phyloP scores from a whole-genome alignment of 2,888 invertebrate genomes.

The Drosophila atripex region DNA sequence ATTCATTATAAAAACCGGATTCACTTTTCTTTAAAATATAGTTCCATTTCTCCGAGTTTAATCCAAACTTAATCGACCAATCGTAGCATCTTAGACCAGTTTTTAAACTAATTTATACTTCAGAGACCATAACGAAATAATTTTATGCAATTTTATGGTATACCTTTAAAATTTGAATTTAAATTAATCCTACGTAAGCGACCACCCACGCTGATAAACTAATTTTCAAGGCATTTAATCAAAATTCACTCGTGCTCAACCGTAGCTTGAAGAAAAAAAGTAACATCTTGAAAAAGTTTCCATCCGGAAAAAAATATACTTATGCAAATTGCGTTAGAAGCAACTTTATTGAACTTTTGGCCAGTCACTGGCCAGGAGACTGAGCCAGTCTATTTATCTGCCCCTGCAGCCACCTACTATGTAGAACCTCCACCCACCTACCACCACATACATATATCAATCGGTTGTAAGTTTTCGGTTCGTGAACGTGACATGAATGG shows the following conservation, averaged over 20 bases:
- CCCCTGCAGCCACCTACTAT: slow-evolving; percentile 7
- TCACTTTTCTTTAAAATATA: too few species aligned
- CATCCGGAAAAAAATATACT: slow-evolving; percentile 18
- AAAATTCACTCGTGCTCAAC: slow-evolving; percentile 27
- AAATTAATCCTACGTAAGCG: slow-evolving; percentile 1
- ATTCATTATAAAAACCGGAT: neutral
- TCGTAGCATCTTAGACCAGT: neutral
- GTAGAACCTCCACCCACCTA: slow-evolving; percentile 41
- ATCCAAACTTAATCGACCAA: neutral
- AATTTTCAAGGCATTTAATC: slow-evolving; percentile 17
- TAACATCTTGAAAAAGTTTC: slow-evolving; percentile 25
- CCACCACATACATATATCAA: slow-evolving; percentile 59
- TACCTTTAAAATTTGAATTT: neutral
- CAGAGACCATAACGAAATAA: neutral
- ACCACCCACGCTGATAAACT: slow-evolving; percentile 7
- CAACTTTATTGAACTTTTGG: slow-evolving; percentile 51
- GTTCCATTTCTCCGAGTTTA: neutral
- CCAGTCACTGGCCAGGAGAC: slow-evolving; percentile 21
- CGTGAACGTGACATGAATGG: slow-evolving; percentile 81
- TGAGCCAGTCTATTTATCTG: slow-evolving; percentile 59
- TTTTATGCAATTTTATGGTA: neutral
- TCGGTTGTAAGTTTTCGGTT: slow-evolving; percentile 67
- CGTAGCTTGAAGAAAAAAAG: slow-evolving; percentile 42
- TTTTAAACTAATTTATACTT: neutral
- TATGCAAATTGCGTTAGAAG: slow-evolving; percentile 57